Conservation (phyloP, 1,140 invertebrate species). For the Venustaconcha ellipsiformis region DNA sequence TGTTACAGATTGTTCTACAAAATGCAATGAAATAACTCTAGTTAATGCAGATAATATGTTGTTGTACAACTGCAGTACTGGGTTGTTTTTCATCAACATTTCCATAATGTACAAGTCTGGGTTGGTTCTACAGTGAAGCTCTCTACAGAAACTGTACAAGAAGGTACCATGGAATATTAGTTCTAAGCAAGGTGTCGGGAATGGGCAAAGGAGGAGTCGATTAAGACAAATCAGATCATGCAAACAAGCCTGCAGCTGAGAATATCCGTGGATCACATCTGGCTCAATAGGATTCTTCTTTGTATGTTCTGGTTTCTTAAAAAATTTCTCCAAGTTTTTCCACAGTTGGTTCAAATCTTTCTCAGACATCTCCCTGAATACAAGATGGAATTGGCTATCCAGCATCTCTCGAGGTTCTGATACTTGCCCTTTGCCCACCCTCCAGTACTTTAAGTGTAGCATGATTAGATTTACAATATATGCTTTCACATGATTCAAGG, state of each 20-base stretch:
- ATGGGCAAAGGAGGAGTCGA: slow-evolving; percentile 48
- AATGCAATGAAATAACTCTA: not conserved
- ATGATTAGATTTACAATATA: slow-evolving; percentile 50
- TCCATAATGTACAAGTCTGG: slow-evolving; percentile 12
- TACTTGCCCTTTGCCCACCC: not conserved
- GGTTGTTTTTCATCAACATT: slow-evolving; percentile 11
- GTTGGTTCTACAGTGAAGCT: slow-evolving; percentile 11
- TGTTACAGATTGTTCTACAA: not conserved
- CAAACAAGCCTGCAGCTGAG: slow-evolving; percentile 60
- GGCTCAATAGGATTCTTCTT: slow-evolving; percentile 42
- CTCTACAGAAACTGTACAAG: slow-evolving; percentile 18
- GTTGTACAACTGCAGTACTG: slow-evolving; percentile 9
- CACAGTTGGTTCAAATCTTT: slow-evolving; percentile 20
- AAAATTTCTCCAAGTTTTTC: slow-evolving; percentile 46
- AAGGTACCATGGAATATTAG: slow-evolving; percentile 24
- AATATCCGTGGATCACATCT: slow-evolving; percentile 51
- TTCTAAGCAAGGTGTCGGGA: slow-evolving; percentile 11
- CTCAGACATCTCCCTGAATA: slow-evolving; percentile 1
- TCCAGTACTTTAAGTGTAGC: slow-evolving; percentile 37
- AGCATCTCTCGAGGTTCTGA: not conserved
- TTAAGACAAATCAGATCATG: slow-evolving; percentile 48
- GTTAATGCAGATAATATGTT: not conserved
- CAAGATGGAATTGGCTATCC: slow-evolving; percentile 8
- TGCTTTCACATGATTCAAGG: slow-evolving; percentile 39
- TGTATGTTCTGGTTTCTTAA: slow-evolving; percentile 37